Evolutionary conservation across 2,888 invertebrate genomes (phyloP).

Genomic region (Phorcus lineatus): DNA sequence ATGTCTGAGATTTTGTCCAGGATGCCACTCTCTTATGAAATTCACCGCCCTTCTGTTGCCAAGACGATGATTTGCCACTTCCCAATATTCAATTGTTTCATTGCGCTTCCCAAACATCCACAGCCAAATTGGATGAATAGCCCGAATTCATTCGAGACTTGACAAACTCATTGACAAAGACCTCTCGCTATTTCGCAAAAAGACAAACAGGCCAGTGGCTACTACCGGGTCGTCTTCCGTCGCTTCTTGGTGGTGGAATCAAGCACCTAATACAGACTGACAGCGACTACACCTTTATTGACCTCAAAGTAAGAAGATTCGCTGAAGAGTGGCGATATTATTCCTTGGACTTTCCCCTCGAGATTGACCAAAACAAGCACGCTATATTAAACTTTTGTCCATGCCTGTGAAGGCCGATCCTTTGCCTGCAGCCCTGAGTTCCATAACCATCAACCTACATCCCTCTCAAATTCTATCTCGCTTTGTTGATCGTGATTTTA

Average conservation of each 20-base stretch:
- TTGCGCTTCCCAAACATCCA: not conserved
- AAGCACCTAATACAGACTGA: not conserved
- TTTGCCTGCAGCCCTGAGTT: not conserved
- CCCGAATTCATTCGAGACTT: not conserved
- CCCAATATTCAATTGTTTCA: conserved; percentile 20
- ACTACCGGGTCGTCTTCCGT: not conserved
- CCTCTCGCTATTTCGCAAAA: conserved; percentile 7
- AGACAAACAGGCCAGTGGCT: not conserved
- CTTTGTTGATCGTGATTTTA: too few relatives aligned
- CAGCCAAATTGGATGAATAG: conserved; percentile 21
- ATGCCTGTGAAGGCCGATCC: not conserved
- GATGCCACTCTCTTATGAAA: not conserved
- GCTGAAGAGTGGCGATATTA: not conserved
- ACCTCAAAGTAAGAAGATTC: not conserved
- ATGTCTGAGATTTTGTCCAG: too few relatives aligned
- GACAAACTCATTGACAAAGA: conserved; percentile 17
- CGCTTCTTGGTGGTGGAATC: not conserved
- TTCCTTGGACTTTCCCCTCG: not conserved
- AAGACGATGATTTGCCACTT: conserved; percentile 2
- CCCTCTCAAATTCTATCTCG: not conserved
- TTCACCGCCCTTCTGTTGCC: not conserved
- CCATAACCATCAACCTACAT: not conserved
- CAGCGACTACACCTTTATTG: conserved; percentile 11
- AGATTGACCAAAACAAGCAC: not conserved
- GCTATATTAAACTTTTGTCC: not conserved